Conservation (phyloP, 2,888 invertebrate species). For the Pyrrhia umbra region DNA sequence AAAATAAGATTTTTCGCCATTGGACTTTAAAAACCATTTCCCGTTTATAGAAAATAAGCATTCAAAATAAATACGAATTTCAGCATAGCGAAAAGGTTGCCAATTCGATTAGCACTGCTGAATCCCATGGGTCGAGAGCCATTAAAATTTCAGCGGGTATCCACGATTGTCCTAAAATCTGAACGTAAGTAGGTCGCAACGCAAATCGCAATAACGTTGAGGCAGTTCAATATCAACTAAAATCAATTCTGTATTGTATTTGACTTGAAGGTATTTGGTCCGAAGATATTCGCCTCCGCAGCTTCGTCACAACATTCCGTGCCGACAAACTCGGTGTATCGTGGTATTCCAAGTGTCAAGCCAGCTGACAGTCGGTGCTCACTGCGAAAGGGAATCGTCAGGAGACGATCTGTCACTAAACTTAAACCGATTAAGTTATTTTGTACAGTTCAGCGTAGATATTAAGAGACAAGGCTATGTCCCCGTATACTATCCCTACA, state of each 20-base stretch:
- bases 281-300: conserved; percentile 68
- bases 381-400: conserved; percentile 63
- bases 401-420: conserved; percentile 49
- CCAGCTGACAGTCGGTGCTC: conserved; percentile 66
- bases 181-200: conserved; percentile 41
- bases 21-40: neutral
- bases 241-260: conserved; percentile 60
- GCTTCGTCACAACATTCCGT: conserved; percentile 70
- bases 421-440: conserved; percentile 43
- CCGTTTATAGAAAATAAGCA: conserved; percentile 3
- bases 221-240: conserved; percentile 29
- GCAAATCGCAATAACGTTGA: conserved; percentile 25
- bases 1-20: neutral
- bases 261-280: conserved; percentile 66
- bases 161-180: conserved; percentile 31
- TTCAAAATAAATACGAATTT: conserved; percentile 21
- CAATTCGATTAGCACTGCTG: conserved; percentile 39
- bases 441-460: conserved; percentile 3
- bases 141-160: conserved; percentile 47
- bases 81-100: conserved; percentile 25
- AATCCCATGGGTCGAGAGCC: conserved; percentile 26
- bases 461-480: neutral
- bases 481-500: too few relatives aligned
- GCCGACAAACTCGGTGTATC: conserved; percentile 67
- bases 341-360: conserved; percentile 70